Base-by-base conservation (phyloP, 2,888 invertebrate species). In the Idaea straminata region DNA sequence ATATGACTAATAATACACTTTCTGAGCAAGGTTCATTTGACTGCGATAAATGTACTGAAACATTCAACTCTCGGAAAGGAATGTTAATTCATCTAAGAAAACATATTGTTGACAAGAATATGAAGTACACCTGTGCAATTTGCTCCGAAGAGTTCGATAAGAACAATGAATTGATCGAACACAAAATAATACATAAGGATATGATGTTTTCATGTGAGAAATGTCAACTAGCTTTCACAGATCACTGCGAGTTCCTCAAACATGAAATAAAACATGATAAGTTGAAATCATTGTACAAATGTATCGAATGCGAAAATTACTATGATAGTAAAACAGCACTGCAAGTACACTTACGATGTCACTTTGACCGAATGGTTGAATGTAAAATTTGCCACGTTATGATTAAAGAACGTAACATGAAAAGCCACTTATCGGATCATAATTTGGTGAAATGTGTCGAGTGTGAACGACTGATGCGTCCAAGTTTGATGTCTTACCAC, bases 161-260 rank as follows among this genome's bases (percentile, higher is more conserved):
- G 0, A 83, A 83, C n/a, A 6, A 16, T 0, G 67, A 75, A 0
- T 62, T 83, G 1, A 66, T 80, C 0, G 36, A 74, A 0, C 83
- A 83, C 15, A 83, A 80, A 64, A 15, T 15, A 0, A 7, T 61
- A 0, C 83, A 83, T 15, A 66, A 57, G 0, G 13, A 62, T 4
- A 34, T 59, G 59, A 16, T 15, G 5, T 59, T 59, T 34, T 34
- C 25, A 10, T 59, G 59, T 34, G 34, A 25, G 4, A 25, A 59
- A 16, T 59, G 59, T 34, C 15, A 34, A 6, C 13, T 25, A 16
- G 59, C 59, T 13, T 59, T 59, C 57, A 62, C 57, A 47, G 38
- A 38, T 15, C 62, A 62, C 57, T 57, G 34, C 47, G 57, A 47
- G 3, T 59, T 25, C 10, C 34, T 59, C 5, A 5, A 10, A 59